Evolutionary conservation across 1,140 invertebrate genomes (phyloP).

Genomic region (Pseudachorutes palmiensis): DNA sequence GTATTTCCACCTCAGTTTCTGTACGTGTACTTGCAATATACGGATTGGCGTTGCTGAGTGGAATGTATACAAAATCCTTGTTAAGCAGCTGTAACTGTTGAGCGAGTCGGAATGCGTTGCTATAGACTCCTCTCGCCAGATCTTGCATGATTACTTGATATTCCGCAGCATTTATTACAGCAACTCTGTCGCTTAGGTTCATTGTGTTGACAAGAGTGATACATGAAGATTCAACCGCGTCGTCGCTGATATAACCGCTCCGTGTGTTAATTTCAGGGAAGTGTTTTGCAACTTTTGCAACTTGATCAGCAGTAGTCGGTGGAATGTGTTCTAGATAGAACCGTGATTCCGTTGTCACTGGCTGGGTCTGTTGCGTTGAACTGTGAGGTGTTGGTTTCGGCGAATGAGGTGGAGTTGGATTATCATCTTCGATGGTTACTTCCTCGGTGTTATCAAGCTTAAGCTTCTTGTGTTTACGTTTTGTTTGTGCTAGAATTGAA

Average conservation of each 20-base stretch:
- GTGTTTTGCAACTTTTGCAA: neutral
- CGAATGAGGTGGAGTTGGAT: neutral
- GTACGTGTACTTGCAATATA: too few relatives aligned
- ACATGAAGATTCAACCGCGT: neutral
- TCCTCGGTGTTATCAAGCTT: neutral
- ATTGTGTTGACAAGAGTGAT: neutral
- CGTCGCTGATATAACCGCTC: neutral
- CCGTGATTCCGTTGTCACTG: too few relatives aligned
- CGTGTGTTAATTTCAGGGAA: neutral
- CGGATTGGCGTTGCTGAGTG: neutral
- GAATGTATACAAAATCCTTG: neutral
- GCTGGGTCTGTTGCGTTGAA: neutral
- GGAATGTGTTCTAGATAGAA: neutral
- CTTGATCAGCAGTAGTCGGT: neutral
- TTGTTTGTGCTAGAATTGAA: neutral
- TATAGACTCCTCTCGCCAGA: neutral
- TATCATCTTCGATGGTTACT: neutral
- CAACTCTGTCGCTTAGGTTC: neutral
- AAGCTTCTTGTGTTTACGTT: neutral
- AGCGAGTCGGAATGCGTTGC: neutral
- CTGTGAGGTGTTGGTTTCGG: neutral
- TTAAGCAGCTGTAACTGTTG: neutral
- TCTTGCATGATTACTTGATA: neutral
- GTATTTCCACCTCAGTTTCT: too few relatives aligned
- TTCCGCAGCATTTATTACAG: neutral